Conservation (phyloP, 2,797 vertebrate species). For the Cyclura pinguis region DNA sequence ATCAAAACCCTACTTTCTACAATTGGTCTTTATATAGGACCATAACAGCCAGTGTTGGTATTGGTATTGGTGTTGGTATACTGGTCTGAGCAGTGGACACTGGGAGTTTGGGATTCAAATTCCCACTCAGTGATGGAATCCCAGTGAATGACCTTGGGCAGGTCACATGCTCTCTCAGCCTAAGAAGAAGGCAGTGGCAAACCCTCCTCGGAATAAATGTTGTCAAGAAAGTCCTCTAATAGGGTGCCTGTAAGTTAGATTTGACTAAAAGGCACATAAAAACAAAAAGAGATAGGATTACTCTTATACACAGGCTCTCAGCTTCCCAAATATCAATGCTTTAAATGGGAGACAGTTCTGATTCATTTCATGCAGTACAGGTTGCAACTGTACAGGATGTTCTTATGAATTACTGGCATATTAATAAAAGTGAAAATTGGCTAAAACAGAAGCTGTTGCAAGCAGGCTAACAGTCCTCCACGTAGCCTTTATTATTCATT, state of each 20-base stretch:
- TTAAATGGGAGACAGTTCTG: constrained; percentile 25
- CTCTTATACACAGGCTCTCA: not conserved
- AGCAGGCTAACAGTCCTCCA: constrained; percentile 52
- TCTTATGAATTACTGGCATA: constrained; percentile 32
- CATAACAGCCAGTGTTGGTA: not conserved
- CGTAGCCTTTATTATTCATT: constrained; percentile 72
- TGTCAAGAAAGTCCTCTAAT: not conserved
- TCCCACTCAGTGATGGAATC: not conserved
- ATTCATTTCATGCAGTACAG: not conserved
- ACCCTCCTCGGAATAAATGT: not conserved
- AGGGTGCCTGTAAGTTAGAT: not conserved
- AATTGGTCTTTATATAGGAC: not conserved
- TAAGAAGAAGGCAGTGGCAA: no score
- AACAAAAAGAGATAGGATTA: not conserved
- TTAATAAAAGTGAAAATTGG: constrained; percentile 61
- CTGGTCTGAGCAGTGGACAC: not conserved
- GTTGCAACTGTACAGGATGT: constrained; percentile 15
- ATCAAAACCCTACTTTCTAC: not conserved
- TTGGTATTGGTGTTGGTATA: not conserved
- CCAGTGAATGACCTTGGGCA: no score
- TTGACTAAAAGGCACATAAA: not conserved
- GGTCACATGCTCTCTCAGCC: no score
- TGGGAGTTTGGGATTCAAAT: not conserved
- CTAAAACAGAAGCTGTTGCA: constrained; percentile 52
- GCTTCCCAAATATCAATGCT: not conserved